Evolutionary conservation across 2,888 invertebrate species (phyloP).

Genomic region (Chalcosyrphus nemorum): DNA sequence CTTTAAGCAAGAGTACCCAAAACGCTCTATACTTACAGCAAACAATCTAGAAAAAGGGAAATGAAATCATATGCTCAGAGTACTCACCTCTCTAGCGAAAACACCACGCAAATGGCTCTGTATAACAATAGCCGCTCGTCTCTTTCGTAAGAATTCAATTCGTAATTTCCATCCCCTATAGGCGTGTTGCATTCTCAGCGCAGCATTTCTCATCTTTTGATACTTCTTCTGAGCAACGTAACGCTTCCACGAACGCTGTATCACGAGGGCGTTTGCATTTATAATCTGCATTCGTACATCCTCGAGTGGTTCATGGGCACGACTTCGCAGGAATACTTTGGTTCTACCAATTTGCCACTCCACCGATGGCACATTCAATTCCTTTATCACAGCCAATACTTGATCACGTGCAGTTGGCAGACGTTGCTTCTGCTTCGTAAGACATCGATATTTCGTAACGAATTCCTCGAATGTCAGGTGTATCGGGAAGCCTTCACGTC

Average conservation of each 20-base stretch:
- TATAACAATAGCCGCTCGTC: constrained; percentile 92
- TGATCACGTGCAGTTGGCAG: constrained; percentile 76
- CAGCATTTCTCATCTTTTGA: constrained; percentile 86
- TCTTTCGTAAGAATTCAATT: constrained; percentile 89
- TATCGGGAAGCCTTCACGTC: constrained; percentile 94
- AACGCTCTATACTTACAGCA: no score
- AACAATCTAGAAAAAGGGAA: no score
- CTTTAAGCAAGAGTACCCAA: no score
- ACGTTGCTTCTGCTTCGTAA: constrained; percentile 80
- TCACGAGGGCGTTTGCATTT: constrained; percentile 86
- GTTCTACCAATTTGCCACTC: constrained; percentile 95
- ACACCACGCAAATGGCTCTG: constrained; percentile 94
- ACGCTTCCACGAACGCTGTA: constrained; percentile 91
- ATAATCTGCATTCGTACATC: constrained; percentile 88
- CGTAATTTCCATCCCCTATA: constrained; percentile 93
- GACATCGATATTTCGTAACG: constrained; percentile 89
- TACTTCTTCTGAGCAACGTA: constrained; percentile 87
- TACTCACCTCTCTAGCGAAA: constrained; percentile 90
- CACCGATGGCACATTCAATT: constrained; percentile 86
- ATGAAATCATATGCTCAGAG: background rate
- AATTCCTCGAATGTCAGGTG: constrained; percentile 91
- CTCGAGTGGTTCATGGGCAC: constrained; percentile 92
- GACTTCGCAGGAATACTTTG: constrained; percentile 91
- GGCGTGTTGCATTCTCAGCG: constrained; percentile 90
- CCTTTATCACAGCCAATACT: constrained; percentile 83